Conservation (phyloP, 2,797 vertebrate genomes). For the Echeneis naucrates region DNA sequence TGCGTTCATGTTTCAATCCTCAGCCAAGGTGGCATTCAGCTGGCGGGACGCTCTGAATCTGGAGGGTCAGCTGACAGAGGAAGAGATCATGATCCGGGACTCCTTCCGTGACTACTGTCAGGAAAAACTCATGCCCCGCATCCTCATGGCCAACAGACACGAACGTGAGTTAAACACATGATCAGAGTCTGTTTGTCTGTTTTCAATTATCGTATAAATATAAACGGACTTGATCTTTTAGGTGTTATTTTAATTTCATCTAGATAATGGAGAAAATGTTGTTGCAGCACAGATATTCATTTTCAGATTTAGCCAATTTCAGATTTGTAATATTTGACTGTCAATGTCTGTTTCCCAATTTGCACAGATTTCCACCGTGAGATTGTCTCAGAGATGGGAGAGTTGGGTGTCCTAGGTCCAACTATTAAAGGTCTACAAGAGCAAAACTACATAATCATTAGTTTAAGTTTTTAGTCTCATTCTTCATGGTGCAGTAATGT, state of each 20-base stretch:
- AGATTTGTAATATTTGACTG: background rate
- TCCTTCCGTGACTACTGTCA: conserved; percentile 91
- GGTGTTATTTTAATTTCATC: background rate
- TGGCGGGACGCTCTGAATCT: conserved; percentile 89
- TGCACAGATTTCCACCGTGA: conserved; percentile 85
- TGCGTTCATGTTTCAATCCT: conserved; percentile 29
- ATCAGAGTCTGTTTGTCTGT: background rate
- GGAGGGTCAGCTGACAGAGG: conserved; percentile 89
- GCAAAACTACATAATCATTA: background rate
- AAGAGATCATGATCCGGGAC: conserved; percentile 92
- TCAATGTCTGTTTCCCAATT: conserved; percentile 49
- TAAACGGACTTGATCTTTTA: no score
- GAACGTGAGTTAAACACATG: conserved; percentile 81
- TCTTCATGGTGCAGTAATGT: background rate
- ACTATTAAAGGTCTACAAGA: conserved; percentile 88
- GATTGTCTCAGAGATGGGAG: conserved; percentile 89
- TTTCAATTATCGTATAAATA: no score
- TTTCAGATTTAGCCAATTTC: no score
- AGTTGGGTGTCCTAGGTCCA: conserved; percentile 87
- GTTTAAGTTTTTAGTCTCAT: background rate
- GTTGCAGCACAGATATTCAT: background rate
- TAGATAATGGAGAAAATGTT: background rate
- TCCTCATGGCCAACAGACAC: conserved; percentile 90
- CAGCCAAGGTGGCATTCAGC: conserved; percentile 85
- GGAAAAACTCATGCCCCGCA: conserved; percentile 90